Evolutionary conservation across 2,888 invertebrate species (phyloP).

Genomic region (Branchipolynoe longqiensis): DNA sequence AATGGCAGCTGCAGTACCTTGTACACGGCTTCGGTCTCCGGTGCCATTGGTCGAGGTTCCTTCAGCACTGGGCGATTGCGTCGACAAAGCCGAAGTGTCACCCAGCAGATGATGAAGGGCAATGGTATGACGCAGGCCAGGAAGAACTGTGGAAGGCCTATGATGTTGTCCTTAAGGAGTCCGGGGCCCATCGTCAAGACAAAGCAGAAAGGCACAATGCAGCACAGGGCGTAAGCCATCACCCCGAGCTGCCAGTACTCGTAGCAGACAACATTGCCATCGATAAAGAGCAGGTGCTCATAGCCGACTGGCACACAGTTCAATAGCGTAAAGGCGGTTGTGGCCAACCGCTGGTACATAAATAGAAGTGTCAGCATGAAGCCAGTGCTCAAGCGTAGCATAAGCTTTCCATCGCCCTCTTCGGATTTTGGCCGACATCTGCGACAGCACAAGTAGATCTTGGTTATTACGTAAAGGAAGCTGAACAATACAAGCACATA

Average conservation of each 20-base stretch:
- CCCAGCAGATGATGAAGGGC: constrained; percentile 68
- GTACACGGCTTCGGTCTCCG: constrained; percentile 64
- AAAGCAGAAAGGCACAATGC: constrained; percentile 68
- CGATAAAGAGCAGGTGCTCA: constrained; percentile 65
- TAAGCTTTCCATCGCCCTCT: constrained; percentile 53
- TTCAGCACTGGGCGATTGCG: constrained; percentile 56
- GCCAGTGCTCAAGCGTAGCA: constrained; percentile 66
- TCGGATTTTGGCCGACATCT: neutral
- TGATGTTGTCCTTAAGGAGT: constrained; percentile 66
- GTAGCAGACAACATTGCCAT: constrained; percentile 67
- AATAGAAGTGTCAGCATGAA: constrained; percentile 68
- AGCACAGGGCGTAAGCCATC: constrained; percentile 65
- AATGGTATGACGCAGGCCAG: constrained; percentile 67
- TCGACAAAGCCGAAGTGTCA: constrained; percentile 61
- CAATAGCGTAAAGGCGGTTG: constrained; percentile 67
- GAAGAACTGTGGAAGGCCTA: constrained; percentile 67
- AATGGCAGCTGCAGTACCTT: constrained; percentile 69
- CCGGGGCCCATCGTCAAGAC: constrained; percentile 68
- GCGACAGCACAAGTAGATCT: constrained; percentile 19
- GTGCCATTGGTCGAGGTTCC: constrained; percentile 33
- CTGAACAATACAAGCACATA: constrained; percentile 63
- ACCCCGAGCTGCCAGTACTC: constrained; percentile 68
- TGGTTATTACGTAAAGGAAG: constrained; percentile 60
- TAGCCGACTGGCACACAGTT: constrained; percentile 69
- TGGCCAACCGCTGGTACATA: constrained; percentile 69